Conservation (phyloP, 2,888 invertebrate species). For the Dendrolimus pini region DNA sequence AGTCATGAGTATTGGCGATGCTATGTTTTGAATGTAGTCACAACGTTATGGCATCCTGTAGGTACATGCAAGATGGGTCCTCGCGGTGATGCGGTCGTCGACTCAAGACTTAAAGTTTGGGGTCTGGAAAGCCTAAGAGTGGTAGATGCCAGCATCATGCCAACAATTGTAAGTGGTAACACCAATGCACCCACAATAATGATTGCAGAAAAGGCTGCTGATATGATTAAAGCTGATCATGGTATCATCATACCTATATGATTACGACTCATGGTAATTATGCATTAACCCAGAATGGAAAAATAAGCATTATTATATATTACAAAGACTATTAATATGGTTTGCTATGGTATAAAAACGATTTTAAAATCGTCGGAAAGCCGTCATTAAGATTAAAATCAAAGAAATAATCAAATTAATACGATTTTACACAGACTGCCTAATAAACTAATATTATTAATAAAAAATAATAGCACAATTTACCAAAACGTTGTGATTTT, state of each 20-base stretch:
- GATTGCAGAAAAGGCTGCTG: conserved; percentile 79
- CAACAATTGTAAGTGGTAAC: conserved; percentile 75
- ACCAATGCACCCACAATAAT: conserved; percentile 78
- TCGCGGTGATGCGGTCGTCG: conserved; percentile 28
- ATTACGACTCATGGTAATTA: too few relatives aligned
- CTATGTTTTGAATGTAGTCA: conserved; percentile 42
- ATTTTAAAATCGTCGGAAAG: too few relatives aligned
- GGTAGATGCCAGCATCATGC: conserved; percentile 80
- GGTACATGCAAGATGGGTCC: conserved; percentile 43
- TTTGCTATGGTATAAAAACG: too few relatives aligned
- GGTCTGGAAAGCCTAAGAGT: conserved; percentile 75
- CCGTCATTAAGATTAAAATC: too few relatives aligned
- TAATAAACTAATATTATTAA: too few relatives aligned
- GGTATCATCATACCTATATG: neutral
- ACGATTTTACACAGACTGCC: too few relatives aligned
- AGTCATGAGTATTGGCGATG: conserved; percentile 37
- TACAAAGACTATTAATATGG: too few relatives aligned
- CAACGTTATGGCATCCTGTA: conserved; percentile 74
- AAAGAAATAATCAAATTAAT: too few relatives aligned
- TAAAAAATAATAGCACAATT: too few relatives aligned
- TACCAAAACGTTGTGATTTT: too few relatives aligned
- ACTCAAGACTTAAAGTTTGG: conserved; percentile 47
- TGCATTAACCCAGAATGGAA: too few relatives aligned
- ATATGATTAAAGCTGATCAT: conserved; percentile 68
- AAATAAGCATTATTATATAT: too few relatives aligned